Evolutionary conservation across 2,888 invertebrate genomes (phyloP).

Genomic region (Heliconius ismenius): DNA sequence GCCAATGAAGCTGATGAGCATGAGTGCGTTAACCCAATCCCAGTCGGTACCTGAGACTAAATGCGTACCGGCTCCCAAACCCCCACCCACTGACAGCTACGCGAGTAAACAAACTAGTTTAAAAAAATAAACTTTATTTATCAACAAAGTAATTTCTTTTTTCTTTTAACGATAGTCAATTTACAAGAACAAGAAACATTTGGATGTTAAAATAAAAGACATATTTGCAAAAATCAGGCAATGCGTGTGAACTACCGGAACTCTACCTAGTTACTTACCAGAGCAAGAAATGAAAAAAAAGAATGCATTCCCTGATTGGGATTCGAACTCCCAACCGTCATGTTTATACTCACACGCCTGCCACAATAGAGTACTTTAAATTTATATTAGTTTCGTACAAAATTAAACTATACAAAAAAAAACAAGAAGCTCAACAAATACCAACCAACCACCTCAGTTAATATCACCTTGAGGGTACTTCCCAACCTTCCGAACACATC

Average conservation of each 20-base stretch:
- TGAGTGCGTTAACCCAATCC: slow-evolving; percentile 68
- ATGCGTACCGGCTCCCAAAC: slow-evolving; percentile 60
- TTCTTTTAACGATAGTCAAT: slow-evolving; percentile 49
- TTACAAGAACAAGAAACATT: slow-evolving; percentile 29
- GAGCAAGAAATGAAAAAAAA: too few relatives aligned
- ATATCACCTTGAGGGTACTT: neutral
- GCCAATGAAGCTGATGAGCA: slow-evolving; percentile 56
- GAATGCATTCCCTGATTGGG: too few relatives aligned
- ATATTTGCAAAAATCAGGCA: too few relatives aligned
- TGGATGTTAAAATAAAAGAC: slow-evolving; percentile 22
- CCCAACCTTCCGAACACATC: neutral
- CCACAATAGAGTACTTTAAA: too few relatives aligned
- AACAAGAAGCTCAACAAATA: too few relatives aligned
- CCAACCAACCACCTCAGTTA: too few relatives aligned
- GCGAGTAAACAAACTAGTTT: slow-evolving; percentile 64
- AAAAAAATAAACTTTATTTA: slow-evolving; percentile 53
- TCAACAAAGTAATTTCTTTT: slow-evolving; percentile 33
- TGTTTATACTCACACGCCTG: too few relatives aligned
- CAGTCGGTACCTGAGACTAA: slow-evolving; percentile 60
- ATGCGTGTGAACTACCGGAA: too few relatives aligned
- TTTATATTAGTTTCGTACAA: too few relatives aligned
- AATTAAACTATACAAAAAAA: too few relatives aligned
- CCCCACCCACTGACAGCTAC: slow-evolving; percentile 58
- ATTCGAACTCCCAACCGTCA: too few relatives aligned
- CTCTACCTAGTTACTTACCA: too few relatives aligned